A percentile compares a stretch with the other conserved stretches of the same genome.
Conservation (phyloP, 1,140 invertebrate genomes). For the Drosophila quadrilineata region DNA sequence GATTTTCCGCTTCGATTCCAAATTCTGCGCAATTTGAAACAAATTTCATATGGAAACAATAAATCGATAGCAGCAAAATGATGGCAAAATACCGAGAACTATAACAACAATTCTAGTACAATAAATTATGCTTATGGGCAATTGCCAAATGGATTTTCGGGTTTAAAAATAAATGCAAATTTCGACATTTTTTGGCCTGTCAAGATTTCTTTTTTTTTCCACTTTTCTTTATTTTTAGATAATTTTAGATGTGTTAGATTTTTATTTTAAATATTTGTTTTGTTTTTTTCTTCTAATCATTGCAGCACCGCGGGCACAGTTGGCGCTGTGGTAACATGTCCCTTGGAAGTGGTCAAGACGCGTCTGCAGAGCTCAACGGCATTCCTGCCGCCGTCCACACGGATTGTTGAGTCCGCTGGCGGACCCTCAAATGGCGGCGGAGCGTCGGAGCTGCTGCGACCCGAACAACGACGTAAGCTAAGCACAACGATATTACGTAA, state of each 20-base stretch:
- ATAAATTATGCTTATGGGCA: constrained; percentile 20
- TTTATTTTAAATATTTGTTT: constrained; percentile 10
- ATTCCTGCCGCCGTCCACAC: constrained; percentile 83
- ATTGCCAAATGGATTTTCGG: constrained; percentile 53
- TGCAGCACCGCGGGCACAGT: constrained; percentile 95
- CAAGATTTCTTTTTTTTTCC: constrained; percentile 2
- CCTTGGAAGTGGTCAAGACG: constrained; percentile 99
- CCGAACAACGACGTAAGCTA: constrained; percentile 81
- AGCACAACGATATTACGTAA: constrained; percentile 81
- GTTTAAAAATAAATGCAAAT: constrained; percentile 20
- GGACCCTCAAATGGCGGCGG: constrained; percentile 58
- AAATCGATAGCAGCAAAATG: neutral
- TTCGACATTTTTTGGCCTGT: constrained; percentile 5
- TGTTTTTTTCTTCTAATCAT: constrained; percentile 47
- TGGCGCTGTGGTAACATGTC: constrained; percentile 98
- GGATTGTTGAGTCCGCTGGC: constrained; percentile 75
- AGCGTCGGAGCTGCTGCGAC: constrained; percentile 70
- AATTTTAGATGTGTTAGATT: neutral
- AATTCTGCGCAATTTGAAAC: neutral
- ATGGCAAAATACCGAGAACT: neutral
- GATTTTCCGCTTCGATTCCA: neutral
- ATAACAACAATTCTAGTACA: neutral
- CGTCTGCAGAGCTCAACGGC: constrained; percentile 95
- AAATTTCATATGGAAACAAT: constrained; percentile 8
- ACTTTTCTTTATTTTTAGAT: constrained; percentile 24